A percentile compares a stretch with the other conserved stretches of the same genome.
Conservation (phyloP, 2,113 vertebrate genomes). For the Myrmophylax atrothorax region DNA sequence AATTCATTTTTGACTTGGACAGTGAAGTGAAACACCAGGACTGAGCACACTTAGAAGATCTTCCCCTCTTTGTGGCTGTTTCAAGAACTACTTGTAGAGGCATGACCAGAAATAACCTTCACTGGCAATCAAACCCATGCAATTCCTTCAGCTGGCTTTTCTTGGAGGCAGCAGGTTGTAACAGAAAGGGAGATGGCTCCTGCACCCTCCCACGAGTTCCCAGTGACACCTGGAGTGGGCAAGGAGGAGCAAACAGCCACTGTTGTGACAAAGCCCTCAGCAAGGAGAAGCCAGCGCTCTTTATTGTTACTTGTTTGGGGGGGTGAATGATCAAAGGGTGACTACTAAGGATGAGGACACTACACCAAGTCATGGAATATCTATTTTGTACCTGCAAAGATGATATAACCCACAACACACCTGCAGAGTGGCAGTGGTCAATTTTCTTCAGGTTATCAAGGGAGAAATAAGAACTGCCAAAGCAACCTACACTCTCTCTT, state of each 20-base stretch:
- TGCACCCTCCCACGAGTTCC: not conserved
- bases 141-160: not conserved
- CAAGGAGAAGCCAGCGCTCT: not conserved
- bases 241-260: not conserved
- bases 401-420: not conserved
- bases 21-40: not conserved
- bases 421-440: not conserved
- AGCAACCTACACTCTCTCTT: not conserved
- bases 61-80: not conserved
- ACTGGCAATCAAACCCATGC: not conserved
- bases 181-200: not conserved
- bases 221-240: not conserved
- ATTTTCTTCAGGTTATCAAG: not conserved
- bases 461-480: not conserved
- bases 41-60: fast-evolving
- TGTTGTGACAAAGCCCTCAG: not conserved
- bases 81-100: not conserved
- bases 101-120: not conserved
- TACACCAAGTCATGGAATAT: not conserved
- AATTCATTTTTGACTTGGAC: not conserved
- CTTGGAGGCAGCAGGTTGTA: not conserved
- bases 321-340: slow-evolving; percentile 35
- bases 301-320: not conserved
- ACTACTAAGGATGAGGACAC: not conserved
- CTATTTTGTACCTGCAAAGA: not conserved